Evolutionary conservation across 2,797 vertebrate species (phyloP).

Genomic region (Pangasius larnaudii): DNA sequence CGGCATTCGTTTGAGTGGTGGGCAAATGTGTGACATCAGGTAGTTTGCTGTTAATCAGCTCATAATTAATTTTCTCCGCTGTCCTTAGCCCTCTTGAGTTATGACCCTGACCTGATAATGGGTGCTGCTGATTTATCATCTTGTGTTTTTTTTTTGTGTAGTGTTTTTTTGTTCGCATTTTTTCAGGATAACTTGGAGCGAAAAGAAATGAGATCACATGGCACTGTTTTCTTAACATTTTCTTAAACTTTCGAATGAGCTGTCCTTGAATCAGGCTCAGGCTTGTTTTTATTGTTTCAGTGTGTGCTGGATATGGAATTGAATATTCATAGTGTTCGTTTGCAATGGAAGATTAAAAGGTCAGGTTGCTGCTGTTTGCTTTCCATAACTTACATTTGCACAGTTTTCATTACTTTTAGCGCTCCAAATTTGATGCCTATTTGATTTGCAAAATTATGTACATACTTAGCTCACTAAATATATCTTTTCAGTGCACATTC

Average conservation of each 20-base stretch:
- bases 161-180: background rate
- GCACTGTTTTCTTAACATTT: slow-evolving; percentile 19
- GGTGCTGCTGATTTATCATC: slow-evolving; percentile 57
- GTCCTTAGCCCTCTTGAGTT: slow-evolving; percentile 62
- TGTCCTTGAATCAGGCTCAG: slow-evolving; percentile 32
- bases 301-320: background rate
- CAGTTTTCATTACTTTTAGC: slow-evolving; percentile 32
- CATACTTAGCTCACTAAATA: background rate
- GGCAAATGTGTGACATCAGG: slow-evolving; percentile 56
- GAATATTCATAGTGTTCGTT: slow-evolving; percentile 28
- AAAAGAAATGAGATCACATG: background rate
- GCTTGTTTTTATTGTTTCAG: background rate
- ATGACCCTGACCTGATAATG: slow-evolving; percentile 61
- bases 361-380: slow-evolving; percentile 8
- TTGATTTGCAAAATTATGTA: slow-evolving; percentile 37
- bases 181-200: background rate
- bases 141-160: slow-evolving; percentile 37
- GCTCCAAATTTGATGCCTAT: background rate
- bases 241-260: background rate
- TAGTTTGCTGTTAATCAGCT: slow-evolving; percentile 63
- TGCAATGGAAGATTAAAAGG: slow-evolving; percentile 28
- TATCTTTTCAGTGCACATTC: background rate
- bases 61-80: slow-evolving; percentile 64
- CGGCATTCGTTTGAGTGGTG: slow-evolving; percentile 45
- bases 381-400: background rate